Evolutionary conservation across 2,113 vertebrate species (phyloP).

Genomic region (Fregetta grallaria): DNA sequence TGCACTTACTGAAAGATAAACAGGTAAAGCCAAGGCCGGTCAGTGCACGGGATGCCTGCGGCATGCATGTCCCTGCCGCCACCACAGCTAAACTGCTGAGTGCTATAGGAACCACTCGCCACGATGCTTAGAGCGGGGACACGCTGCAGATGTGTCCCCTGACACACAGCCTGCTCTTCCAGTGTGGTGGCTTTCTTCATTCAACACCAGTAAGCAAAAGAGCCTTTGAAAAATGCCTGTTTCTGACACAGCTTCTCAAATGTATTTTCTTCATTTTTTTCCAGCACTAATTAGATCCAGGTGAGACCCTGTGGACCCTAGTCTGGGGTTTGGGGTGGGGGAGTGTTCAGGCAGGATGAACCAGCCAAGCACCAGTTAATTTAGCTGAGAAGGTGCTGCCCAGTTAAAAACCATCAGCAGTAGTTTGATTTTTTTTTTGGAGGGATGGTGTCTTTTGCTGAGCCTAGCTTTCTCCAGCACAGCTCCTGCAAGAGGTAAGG

Average conservation of each 20-base stretch:
- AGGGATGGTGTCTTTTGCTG: background rate
- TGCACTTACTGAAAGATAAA: background rate
- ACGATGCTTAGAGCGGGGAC: background rate
- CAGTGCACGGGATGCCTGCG: background rate
- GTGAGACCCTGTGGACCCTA: background rate
- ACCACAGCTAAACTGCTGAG: accelerated
- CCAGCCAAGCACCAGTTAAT: background rate
- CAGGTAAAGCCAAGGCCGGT: background rate
- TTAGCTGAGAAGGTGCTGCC: background rate
- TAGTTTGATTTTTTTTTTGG: background rate
- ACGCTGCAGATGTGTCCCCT: background rate
- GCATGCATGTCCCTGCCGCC: accelerated
- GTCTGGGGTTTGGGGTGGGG: background rate
- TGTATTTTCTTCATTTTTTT: background rate
- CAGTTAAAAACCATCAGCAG: background rate
- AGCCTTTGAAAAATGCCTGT: background rate
- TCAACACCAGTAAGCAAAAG: background rate
- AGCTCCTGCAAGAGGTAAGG: background rate
- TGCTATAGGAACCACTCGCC: background rate
- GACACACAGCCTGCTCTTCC: background rate
- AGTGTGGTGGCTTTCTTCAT: accelerated
- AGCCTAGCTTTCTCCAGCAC: background rate
- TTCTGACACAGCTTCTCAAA: background rate
- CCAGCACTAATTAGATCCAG: background rate
- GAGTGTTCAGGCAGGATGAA: background rate